These are phyloP conservation scores for Laupala kohalensis DNA, from an alignment of 1,140 invertebrate species.

Conservation along the genomic window DNA sequence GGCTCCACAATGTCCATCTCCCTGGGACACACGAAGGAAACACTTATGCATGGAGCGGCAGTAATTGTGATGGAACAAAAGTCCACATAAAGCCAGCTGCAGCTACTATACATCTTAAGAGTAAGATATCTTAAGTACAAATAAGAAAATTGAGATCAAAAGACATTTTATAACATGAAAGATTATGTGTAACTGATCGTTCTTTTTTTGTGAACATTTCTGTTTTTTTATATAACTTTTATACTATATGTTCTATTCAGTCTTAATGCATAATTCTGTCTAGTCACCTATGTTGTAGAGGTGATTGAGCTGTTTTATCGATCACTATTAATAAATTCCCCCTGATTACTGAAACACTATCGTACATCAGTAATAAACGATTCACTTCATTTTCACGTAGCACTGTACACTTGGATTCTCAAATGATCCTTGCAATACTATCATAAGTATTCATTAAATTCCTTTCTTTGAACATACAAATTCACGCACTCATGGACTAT, in stretches of 20 bases:
- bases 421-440: background rate
- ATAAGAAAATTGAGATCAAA: constrained; percentile 15
- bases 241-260: constrained; percentile 1
- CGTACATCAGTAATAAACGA: background rate
- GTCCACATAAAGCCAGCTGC: constrained; percentile 3
- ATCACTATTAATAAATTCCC: background rate
- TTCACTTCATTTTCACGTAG: background rate
- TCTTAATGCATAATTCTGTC: constrained; percentile 5
- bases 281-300: background rate
- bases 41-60: background rate
- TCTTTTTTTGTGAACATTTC: background rate
- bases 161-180: constrained; percentile 11
- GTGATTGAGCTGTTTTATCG: background rate
- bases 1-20: background rate
- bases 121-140: constrained; percentile 11
- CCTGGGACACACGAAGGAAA: background rate
- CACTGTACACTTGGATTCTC: background rate
- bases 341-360: background rate
- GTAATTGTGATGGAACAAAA: background rate
- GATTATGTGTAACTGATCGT: background rate
- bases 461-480: background rate
- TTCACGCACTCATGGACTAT: background rate
- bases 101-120: constrained; percentile 1
- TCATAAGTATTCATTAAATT: background rate
- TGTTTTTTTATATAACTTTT: background rate